Conservation (phyloP, 2,888 invertebrate species). For the Metalampra italica region DNA sequence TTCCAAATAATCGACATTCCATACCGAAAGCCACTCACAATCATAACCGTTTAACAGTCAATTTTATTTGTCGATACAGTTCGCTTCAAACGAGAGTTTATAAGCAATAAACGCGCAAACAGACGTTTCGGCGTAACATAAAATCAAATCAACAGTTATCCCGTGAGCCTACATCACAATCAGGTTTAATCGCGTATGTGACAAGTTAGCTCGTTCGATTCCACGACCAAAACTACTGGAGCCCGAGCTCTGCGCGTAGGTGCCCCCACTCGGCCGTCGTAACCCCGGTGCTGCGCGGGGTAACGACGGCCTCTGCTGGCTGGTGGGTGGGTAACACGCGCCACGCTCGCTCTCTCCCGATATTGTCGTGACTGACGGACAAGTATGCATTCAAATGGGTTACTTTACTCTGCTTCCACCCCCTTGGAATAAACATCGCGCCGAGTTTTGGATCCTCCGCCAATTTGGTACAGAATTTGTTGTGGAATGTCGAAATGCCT, state of each 20-base stretch:
- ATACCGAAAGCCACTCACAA: conserved; percentile 52
- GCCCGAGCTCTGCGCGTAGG: not conserved
- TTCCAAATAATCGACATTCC: conserved; percentile 49
- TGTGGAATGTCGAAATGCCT: conserved; percentile 72
- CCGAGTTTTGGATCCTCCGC: conserved; percentile 55
- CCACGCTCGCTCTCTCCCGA: conserved; percentile 62
- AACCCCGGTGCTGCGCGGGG: conserved; percentile 22
- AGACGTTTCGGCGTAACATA: conserved; percentile 76
- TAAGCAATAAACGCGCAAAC: conserved; percentile 73
- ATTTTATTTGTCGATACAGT: conserved; percentile 72
- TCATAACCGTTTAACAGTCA: conserved; percentile 69
- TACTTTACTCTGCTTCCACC: conserved; percentile 77
- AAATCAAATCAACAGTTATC: conserved; percentile 79
- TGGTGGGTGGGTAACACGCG: conserved; percentile 53
- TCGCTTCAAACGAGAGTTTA: conserved; percentile 70
- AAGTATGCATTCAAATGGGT: conserved; percentile 87
- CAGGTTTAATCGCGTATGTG: conserved; percentile 76
- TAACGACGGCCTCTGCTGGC: conserved; percentile 7
- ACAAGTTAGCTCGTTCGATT: conserved; percentile 67
- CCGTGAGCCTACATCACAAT: conserved; percentile 76
- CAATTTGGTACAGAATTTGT: conserved; percentile 75
- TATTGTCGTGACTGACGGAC: conserved; percentile 85
- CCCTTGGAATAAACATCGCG: conserved; percentile 63
- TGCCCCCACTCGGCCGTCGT: not conserved
- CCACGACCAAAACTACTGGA: conserved; percentile 15